A percentile compares a stretch with the other conserved stretches of the same genome.
phyloP scores from a whole-genome alignment of 2,113 vertebrate species.

The Helogale parvula region DNA sequence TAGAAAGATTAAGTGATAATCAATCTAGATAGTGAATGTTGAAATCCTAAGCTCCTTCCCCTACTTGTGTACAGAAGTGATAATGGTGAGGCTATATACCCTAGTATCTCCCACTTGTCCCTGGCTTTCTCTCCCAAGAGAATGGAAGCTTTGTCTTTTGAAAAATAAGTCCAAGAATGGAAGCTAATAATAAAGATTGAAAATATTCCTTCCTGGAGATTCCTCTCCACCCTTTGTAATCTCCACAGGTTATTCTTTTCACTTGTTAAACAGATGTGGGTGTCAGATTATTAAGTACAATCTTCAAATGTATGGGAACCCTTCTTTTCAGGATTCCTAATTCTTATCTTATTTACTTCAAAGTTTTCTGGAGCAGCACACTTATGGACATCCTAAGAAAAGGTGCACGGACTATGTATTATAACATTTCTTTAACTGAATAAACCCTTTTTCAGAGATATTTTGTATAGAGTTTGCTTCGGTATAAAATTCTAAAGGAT shows the following conservation, averaged over 20 bases:
- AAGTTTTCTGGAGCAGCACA: not conserved
- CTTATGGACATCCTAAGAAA: not conserved
- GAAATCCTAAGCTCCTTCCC: not conserved
- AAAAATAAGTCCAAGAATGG: not conserved
- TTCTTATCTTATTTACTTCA: not conserved
- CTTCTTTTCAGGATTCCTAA: not conserved
- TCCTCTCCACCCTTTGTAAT: not conserved
- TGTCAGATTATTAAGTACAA: not conserved
- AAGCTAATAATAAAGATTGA: not conserved
- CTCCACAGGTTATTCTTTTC: not conserved
- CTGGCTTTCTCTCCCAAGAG: not conserved
- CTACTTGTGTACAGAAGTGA: not conserved
- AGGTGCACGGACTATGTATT: not conserved
- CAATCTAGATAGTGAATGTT: not conserved
- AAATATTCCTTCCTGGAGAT: too few relatives aligned
- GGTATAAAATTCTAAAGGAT: not conserved
- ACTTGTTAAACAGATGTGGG: not conserved
- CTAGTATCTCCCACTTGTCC: accelerated
- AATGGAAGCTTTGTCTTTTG: not conserved
- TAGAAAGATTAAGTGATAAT: not conserved
- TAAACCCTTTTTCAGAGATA: not conserved
- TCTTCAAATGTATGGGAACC: not conserved
- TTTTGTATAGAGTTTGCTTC: not conserved
- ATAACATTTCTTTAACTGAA: not conserved
- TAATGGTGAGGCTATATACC: accelerated